A percentile compares a stretch with the other conserved stretches of the same genome.
Conservation (phyloP, 2,888 invertebrate species). For the Aricia artaxerxes region DNA sequence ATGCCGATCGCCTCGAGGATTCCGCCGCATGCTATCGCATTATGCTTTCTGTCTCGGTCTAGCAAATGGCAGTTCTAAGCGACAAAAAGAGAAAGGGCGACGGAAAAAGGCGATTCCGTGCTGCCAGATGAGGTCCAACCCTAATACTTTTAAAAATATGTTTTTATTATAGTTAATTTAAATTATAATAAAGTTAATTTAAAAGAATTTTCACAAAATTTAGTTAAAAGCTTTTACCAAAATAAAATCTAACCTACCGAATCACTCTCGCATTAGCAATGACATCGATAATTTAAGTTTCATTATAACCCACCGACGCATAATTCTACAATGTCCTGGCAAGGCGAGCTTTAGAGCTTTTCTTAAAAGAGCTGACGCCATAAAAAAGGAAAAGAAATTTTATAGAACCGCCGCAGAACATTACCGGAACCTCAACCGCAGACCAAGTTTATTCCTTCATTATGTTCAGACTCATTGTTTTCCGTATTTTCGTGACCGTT, state of each 20-base stretch:
- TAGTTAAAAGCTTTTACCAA: too few relatives aligned
- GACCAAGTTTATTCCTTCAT: slow-evolving; percentile 47
- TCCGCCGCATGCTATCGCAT: too few relatives aligned
- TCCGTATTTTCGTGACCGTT: slow-evolving; percentile 32
- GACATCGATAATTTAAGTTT: slow-evolving; percentile 8
- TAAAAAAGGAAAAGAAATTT: slow-evolving; percentile 50
- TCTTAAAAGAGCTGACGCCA: slow-evolving; percentile 45
- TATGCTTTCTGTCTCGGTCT: too few relatives aligned
- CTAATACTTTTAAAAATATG: not conserved
- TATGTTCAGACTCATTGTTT: slow-evolving; percentile 60
- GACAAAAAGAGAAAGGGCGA: too few relatives aligned
- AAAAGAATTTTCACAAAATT: not conserved
- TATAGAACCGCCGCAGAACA: slow-evolving; percentile 42
- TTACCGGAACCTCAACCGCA: slow-evolving; percentile 38
- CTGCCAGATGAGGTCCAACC: too few relatives aligned
- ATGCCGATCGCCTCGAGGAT: too few relatives aligned
- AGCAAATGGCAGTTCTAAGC: too few relatives aligned
- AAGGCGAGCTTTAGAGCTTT: slow-evolving; percentile 26
- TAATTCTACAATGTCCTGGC: slow-evolving; percentile 21
- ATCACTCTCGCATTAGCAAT: too few relatives aligned
- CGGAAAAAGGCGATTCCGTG: too few relatives aligned
- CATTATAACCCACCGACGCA: slow-evolving; percentile 13
- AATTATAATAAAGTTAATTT: too few relatives aligned
- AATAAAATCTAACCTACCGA: too few relatives aligned
- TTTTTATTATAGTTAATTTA: too few relatives aligned